Evolutionary conservation across 2,113 vertebrate species (phyloP).

Genomic region (Cebidichthys violaceus): DNA sequence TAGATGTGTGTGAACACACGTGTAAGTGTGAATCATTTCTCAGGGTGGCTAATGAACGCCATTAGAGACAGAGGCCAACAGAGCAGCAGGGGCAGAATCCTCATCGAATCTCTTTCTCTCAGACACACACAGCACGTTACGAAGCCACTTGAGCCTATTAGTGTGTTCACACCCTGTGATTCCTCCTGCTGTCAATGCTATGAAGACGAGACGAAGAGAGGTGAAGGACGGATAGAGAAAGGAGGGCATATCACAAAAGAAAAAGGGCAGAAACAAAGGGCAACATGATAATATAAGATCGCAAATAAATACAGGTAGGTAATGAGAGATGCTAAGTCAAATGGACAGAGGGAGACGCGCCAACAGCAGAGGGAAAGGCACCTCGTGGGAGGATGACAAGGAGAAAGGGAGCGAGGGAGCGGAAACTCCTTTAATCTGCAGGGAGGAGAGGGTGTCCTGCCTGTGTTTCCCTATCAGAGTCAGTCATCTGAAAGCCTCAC

Average conservation of each 20-base stretch:
- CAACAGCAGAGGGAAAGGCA: background rate
- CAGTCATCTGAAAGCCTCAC: constrained; percentile 72
- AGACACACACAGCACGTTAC: constrained; percentile 34
- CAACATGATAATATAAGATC: constrained; percentile 29
- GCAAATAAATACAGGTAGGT: constrained; percentile 38
- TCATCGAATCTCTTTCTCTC: constrained; percentile 52
- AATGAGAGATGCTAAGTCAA: constrained; percentile 38
- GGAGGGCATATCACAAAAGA: background rate
- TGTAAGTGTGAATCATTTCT: constrained; percentile 83
- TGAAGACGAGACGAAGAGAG: constrained; percentile 38
- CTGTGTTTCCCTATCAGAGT: constrained; percentile 67
- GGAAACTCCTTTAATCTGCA: constrained; percentile 68
- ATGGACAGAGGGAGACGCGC: constrained; percentile 5
- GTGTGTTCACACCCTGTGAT: constrained; percentile 61
- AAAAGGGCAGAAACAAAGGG: constrained; percentile 40
- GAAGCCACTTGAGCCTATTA: constrained; percentile 74
- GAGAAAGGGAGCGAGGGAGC: constrained; percentile 44
- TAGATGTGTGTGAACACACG: constrained; percentile 70
- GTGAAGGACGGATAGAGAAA: constrained; percentile 12
- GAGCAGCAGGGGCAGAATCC: constrained; percentile 66
- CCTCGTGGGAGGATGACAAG: constrained; percentile 28
- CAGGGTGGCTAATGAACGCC: constrained; percentile 78
- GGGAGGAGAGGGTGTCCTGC: constrained; percentile 66
- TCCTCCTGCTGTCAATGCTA: constrained; percentile 40
- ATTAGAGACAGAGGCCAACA: constrained; percentile 64